Evolutionary conservation across 2,888 invertebrate genomes (phyloP).

Genomic region (Eupithecia exiguata): DNA sequence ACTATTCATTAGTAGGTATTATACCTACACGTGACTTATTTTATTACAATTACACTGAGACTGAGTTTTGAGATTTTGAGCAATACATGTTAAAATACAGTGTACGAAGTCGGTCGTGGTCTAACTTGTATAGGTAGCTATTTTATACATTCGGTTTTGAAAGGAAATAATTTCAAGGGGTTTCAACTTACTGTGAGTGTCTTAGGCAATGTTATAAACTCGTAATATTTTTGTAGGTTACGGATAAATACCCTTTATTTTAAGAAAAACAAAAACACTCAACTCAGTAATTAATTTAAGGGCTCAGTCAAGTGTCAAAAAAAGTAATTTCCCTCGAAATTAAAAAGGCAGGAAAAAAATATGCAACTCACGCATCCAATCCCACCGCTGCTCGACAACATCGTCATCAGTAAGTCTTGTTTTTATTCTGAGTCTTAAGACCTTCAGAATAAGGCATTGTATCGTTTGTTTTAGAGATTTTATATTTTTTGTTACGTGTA

Average conservation of each 20-base stretch:
- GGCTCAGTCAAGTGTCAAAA: conserved; percentile 21
- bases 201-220: neutral
- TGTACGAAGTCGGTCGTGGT: no score
- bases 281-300: conserved; percentile 3
- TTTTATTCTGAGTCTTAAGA: conserved; percentile 69
- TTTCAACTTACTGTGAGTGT: neutral
- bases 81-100: no score
- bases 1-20: no score
- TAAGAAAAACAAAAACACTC: conserved; percentile 18
- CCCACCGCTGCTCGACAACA: conserved; percentile 49
- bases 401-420: conserved; percentile 65
- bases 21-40: no score
- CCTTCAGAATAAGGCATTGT: conserved; percentile 45
- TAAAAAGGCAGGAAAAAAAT: conserved; percentile 45
- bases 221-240: neutral
- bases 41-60: no score
- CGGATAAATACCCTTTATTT: neutral
- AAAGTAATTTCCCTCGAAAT: conserved; percentile 16
- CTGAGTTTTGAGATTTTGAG: no score
- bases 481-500: neutral
- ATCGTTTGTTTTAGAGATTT: neutral
- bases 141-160: no score
- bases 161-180: no score
- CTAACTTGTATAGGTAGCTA: no score
- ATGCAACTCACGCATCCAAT: conserved; percentile 55